Evolutionary conservation across 1,140 invertebrate species (phyloP).

Genomic region (Cecropterus lyciades): DNA sequence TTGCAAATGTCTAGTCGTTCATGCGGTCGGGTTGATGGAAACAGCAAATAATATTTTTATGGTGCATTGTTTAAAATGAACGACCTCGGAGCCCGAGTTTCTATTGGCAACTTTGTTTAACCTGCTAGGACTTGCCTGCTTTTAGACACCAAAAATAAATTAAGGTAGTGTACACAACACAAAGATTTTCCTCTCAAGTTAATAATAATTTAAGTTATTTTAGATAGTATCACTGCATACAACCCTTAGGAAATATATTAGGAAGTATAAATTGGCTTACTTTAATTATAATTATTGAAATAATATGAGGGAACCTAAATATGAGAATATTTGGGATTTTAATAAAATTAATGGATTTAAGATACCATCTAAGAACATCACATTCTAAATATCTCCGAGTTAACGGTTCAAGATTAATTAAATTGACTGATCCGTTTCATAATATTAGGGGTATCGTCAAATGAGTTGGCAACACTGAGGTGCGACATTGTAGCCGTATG

Average conservation of each 20-base stretch:
- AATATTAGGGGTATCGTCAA: background rate
- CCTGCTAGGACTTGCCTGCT: background rate
- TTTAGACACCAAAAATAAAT: background rate
- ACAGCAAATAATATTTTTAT: conserved; percentile 25
- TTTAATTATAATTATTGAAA: no score
- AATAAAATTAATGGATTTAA: no score
- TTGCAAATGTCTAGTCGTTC: conserved; percentile 12
- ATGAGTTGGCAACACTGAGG: conserved; percentile 1
- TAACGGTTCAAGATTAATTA: background rate
- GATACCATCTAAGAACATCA: no score
- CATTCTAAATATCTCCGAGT: no score
- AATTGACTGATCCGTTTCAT: background rate
- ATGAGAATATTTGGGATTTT: no score
- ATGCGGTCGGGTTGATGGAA: conserved; percentile 15
- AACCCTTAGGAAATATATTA: no score
- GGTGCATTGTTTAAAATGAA: conserved; percentile 19
- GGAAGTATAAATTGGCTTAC: no score
- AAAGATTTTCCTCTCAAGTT: background rate
- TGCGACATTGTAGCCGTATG: conserved; percentile 8
- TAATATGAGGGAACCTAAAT: no score
- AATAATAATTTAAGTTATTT: no score
- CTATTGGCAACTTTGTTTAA: conserved; percentile 6
- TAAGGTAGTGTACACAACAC: background rate
- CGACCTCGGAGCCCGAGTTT: conserved; percentile 2
- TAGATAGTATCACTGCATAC: no score